Evolutionary conservation across 2,113 vertebrate genomes (phyloP).

Genomic region (Otus sunia): DNA sequence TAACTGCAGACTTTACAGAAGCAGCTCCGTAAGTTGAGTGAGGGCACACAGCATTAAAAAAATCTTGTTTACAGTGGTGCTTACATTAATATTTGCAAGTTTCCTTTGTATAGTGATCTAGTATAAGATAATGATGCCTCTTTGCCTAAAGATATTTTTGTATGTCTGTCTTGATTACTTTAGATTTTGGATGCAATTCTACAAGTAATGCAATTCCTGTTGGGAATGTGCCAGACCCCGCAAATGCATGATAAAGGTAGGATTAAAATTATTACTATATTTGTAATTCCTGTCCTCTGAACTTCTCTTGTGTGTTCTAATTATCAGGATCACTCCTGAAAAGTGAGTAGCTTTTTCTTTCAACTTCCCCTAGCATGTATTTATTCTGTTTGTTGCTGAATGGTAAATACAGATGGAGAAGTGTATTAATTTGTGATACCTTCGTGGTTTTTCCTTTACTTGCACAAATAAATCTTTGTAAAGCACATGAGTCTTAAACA

Average conservation of each 20-base stretch:
- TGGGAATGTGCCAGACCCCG: slow-evolving; percentile 89
- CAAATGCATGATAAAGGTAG: slow-evolving; percentile 94
- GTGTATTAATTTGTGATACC: neutral
- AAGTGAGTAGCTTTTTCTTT: neutral
- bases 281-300: neutral
- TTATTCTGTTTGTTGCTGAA: neutral
- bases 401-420: neutral
- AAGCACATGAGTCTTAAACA: neutral
- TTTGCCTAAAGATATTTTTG: neutral
- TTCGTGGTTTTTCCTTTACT: neutral
- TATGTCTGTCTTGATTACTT: neutral
- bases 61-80: neutral
- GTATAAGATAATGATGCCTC: neutral
- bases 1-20: neutral
- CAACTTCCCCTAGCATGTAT: neutral
- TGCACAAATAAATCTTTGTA: neutral
- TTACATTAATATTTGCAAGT: neutral
- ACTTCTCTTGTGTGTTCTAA: neutral
- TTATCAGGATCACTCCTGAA: neutral
- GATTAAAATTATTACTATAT: neutral
- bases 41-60: neutral
- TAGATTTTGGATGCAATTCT: slow-evolving; percentile 88
- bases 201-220: slow-evolving; percentile 86
- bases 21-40: neutral
- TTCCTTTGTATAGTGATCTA: neutral